A percentile compares a stretch with the other conserved stretches of the same genome.
Conservation (phyloP, 35 echinoderm and acorn worm species). For the Apostichopus californicus region DNA sequence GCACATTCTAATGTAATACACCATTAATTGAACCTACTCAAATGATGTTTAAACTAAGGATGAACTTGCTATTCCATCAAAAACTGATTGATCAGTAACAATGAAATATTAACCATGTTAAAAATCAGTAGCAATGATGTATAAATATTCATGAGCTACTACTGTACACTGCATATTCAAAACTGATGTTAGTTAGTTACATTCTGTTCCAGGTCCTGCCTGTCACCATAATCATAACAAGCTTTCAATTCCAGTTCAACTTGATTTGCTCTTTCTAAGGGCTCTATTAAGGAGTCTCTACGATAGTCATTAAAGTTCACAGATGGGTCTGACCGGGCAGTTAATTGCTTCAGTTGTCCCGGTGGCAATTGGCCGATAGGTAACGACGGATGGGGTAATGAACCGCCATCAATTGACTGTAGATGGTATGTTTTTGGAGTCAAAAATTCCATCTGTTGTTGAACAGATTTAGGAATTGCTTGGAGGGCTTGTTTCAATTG, state of each 20-base stretch:
- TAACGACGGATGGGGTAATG: neutral
- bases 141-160: neutral
- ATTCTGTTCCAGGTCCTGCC: neutral
- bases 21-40: no score
- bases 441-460: neutral
- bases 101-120: no score
- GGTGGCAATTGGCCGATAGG: neutral
- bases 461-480: conserved; percentile 15
- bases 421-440: conserved; percentile 31
- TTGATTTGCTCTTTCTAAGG: neutral
- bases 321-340: neutral
- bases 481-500: conserved; percentile 38
- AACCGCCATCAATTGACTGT: neutral
- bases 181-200: neutral
- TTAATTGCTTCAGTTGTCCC: neutral
- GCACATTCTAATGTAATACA: no score
- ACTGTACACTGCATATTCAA: conserved; percentile 27
- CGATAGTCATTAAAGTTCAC: neutral
- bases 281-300: neutral
- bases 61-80: no score
- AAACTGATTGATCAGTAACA: no score
- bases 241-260: conserved; percentile 37
- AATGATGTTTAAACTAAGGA: no score
- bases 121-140: neutral
- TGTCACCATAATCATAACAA: neutral